Percentiles rank a stretch among this genome's conserved stretches.
Evolutionary conservation across 2,888 invertebrate species (phyloP).

Genomic region (Zaprionus obscuricornis): DNA sequence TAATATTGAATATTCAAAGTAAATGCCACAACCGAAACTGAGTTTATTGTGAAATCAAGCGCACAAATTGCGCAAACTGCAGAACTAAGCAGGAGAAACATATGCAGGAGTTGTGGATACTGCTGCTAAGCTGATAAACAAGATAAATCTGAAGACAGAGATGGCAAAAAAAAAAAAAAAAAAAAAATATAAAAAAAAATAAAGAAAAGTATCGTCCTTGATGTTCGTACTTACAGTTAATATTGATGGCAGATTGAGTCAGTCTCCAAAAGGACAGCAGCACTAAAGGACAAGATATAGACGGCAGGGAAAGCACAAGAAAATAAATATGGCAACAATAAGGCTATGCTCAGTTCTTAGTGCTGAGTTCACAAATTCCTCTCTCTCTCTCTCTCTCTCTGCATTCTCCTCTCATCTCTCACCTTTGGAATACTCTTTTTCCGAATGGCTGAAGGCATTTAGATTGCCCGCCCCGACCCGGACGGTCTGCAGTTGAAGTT

Average conservation of each 20-base stretch:
- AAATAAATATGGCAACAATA: conserved; percentile 63
- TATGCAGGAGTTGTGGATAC: conserved; percentile 40
- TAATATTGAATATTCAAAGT: conserved; percentile 30
- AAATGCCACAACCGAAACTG: conserved; percentile 31
- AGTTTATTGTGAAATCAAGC: conserved; percentile 47
- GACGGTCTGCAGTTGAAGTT: conserved; percentile 61
- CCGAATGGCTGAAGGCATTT: conserved; percentile 39
- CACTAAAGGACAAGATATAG: conserved; percentile 21
- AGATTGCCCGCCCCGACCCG: conserved; percentile 23
- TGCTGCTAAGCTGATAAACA: conserved; percentile 52
- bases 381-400: no score
- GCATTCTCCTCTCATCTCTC: conserved; percentile 14
- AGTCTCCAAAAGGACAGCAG: conserved; percentile 31
- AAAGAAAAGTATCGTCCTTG: conserved; percentile 25
- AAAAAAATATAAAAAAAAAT: conserved; percentile 6
- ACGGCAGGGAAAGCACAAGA: conserved; percentile 28
- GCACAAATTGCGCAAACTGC: conserved; percentile 36
- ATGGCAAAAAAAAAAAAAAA: conserved; percentile 1
- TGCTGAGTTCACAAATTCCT: no score
- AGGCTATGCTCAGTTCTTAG: conserved; percentile 14
- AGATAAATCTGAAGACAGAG: conserved; percentile 23
- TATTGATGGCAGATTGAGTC: conserved; percentile 56
- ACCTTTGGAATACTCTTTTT: conserved; percentile 27
- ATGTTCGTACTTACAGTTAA: conserved; percentile 42
- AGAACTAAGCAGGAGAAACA: conserved; percentile 15